Base-by-base conservation (phyloP, 2,113 vertebrate species). In the Varanus komodoensis region DNA sequence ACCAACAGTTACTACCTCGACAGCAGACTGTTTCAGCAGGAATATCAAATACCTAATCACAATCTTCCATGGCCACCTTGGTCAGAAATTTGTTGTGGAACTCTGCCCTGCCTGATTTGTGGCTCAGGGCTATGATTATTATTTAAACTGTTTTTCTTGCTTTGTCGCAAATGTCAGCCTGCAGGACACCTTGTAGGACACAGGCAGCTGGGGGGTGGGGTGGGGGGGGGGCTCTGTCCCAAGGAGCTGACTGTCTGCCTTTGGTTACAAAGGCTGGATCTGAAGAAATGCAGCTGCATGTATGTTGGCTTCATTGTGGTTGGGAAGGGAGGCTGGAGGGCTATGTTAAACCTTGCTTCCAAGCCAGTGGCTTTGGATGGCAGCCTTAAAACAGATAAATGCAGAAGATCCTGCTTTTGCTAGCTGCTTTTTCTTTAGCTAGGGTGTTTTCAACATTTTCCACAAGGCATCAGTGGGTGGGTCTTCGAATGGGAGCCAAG, bases 401-500 rank as follows among this genome's bases (percentile, higher is more conserved):
- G 93, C 50, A 91, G 90, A 21, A 89, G 87, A 93, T 89, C 74
- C 86, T 2, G 87, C 90, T 90, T 86, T 95, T 93, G 85, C 88
- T 91, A 94, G 14, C 77, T 91, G 91, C 91, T 91, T 84, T 91
- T 91, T 91, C 89, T 93, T 57, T 92, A 89, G 93, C 93, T 91
- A 25, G 90, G 92, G 82, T 94, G 89, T 93, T 95, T 92, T 89
- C 89, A 92, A 92, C 86, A 82, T 92, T 95, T 96, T 94, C 94
- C 86, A 95, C 90, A 89, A 90, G 92, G 88, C 90, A 94, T 89
- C 84, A 94, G 82, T 91, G 92, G 91, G 95, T 89, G 90, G 74
- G 57, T 94, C 92, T 92, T 93, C 82, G 91, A 93, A 92, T 91
- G 64, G 95, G 93, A 96, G 93, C 95, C 94, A 96, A 94, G 79